Evolutionary conservation across 2,888 invertebrate genomes (phyloP).

Genomic region (Flexamia atlantica): DNA sequence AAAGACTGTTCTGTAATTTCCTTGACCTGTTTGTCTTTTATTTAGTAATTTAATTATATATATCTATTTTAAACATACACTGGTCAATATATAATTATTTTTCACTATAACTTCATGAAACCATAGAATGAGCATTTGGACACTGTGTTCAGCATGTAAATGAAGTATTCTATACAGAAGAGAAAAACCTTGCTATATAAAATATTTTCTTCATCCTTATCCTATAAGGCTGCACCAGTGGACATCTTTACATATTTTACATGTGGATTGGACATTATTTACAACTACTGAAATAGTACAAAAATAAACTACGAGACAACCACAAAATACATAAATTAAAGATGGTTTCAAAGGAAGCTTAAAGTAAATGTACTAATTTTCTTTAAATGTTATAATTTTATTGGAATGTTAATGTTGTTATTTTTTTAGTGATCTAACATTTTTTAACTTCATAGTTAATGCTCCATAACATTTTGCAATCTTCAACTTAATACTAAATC

Average conservation of each 20-base stretch:
- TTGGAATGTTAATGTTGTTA: not conserved
- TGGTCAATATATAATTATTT: not conserved
- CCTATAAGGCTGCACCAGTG: slow-evolving; percentile 32
- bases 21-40: no score
- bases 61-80: not conserved
- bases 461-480: no score
- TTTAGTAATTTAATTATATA: not conserved
- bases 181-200: slow-evolving; percentile 33
- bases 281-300: slow-evolving; percentile 7
- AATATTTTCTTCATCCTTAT: slow-evolving; percentile 20
- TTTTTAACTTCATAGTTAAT: no score
- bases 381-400: not conserved
- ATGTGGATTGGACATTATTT: slow-evolving; percentile 26
- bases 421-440: no score
- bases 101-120: not conserved
- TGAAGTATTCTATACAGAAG: slow-evolving; percentile 10
- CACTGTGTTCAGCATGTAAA: slow-evolving; percentile 1
- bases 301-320: slow-evolving; percentile 28
- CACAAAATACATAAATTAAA: slow-evolving; percentile 17
- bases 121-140: not conserved
- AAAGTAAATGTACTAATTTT: not conserved
- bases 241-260: slow-evolving; percentile 26
- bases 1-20: not conserved
- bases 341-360: not conserved
- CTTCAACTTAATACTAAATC: no score